Conservation (phyloP, 2,113 vertebrate species). For the Protobothrops flavoviridis region DNA sequence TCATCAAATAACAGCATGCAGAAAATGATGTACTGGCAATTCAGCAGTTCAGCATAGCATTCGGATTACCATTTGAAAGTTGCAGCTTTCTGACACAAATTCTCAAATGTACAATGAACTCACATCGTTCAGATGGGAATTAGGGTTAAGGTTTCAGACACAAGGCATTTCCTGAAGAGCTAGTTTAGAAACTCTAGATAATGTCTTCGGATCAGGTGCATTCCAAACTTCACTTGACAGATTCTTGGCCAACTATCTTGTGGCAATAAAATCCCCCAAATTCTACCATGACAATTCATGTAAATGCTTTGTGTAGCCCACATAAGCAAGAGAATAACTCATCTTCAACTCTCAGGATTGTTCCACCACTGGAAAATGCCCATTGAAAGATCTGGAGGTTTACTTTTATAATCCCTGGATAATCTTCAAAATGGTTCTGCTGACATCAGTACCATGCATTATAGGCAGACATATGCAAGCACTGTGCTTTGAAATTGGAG, state of each 20-base stretch:
- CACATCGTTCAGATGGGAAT: not conserved
- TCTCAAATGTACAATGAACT: not conserved
- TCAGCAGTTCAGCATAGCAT: not conserved
- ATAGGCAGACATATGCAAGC: not conserved
- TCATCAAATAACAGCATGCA: not conserved
- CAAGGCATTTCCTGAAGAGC: not conserved
- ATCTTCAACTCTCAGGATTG: not conserved
- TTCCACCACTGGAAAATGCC: not conserved
- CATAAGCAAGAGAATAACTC: not conserved
- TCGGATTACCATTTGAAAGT: not conserved
- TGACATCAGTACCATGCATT: not conserved
- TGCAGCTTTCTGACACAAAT: not conserved
- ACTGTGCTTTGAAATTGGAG: constrained; percentile 23
- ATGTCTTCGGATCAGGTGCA: not conserved
- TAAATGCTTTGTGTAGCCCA: not conserved
- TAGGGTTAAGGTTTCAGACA: not conserved
- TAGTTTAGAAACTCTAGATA: not conserved
- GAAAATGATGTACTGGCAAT: not conserved
- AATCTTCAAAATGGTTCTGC: not conserved
- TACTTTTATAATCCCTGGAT: not conserved
- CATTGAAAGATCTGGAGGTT: not conserved
- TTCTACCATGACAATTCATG: not conserved
- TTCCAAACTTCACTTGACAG: not conserved
- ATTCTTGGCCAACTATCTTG: not conserved
- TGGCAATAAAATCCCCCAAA: not conserved